Conservation (phyloP, 2,797 vertebrate species). For the Denticeps clupeoides region DNA sequence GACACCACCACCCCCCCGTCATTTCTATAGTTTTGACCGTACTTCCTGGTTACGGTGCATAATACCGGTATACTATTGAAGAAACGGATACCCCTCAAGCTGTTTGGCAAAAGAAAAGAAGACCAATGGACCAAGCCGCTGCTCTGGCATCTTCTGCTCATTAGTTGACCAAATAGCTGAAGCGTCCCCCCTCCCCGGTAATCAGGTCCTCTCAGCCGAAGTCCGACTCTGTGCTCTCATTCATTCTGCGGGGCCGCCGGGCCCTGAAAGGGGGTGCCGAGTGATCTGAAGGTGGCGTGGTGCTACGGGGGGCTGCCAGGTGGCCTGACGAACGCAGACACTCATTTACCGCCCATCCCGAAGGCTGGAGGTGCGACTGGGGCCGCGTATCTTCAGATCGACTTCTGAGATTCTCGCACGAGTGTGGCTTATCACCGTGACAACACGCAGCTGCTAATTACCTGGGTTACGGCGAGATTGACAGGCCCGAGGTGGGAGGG, state of each 20-base stretch:
- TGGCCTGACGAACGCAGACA: no score
- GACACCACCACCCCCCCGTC: no score
- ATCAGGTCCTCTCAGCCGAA: conserved; percentile 49
- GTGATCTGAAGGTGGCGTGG: no score
- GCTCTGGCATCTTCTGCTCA: conserved; percentile 39
- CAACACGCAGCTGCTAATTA: not conserved
- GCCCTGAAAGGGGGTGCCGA: no score
- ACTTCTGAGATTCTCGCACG: not conserved
- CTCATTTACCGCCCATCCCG: no score
- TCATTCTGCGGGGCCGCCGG: no score
- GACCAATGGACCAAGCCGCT: conserved; percentile 38
- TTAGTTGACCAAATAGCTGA: conserved; percentile 52
- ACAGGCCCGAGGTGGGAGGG: not conserved
- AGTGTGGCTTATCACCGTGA: not conserved
- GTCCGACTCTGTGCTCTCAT: no score
- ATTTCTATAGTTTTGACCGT: no score
- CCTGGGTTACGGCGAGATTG: not conserved
- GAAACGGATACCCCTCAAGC: no score
- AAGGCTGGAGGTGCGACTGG: not conserved
- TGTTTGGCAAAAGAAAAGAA: not conserved
- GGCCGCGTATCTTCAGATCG: not conserved
- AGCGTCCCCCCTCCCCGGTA: conserved; percentile 44
- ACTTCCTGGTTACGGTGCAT: no score
- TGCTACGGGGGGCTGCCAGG: no score
- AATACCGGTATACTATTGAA: no score